phyloP scores from a whole-genome alignment of 2,888 invertebrate species.

The Campoletis raptor region DNA sequence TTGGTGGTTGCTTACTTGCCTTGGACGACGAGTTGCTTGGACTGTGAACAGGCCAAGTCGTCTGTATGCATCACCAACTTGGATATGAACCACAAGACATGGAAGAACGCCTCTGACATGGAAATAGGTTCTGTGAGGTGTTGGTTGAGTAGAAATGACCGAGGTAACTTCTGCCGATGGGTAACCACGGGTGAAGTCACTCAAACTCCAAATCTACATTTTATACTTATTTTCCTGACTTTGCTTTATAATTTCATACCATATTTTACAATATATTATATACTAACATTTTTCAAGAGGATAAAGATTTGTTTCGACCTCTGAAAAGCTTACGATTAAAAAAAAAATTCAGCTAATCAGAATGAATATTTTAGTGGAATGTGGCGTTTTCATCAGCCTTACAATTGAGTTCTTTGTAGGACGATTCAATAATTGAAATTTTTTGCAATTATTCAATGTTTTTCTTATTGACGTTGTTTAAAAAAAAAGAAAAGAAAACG shows the following conservation, averaged over 20 bases:
- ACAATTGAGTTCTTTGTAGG: neutral
- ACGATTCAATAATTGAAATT: neutral
- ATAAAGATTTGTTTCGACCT: too few species aligned
- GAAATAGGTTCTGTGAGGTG: slow-evolving; percentile 7
- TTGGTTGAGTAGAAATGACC: slow-evolving; percentile 4
- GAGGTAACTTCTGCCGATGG: neutral
- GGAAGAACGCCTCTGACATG: slow-evolving; percentile 50
- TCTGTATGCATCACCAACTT: slow-evolving; percentile 9
- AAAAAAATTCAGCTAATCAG: neutral
- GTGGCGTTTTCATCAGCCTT: neutral
- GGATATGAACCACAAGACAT: slow-evolving; percentile 30
- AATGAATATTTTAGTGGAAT: too few species aligned
- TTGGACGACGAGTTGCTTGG: slow-evolving; percentile 44
- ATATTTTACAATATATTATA: neutral
- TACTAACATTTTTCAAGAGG: too few species aligned
- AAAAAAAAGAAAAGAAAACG: neutral
- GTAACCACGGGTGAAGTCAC: neutral
- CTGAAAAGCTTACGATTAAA: neutral
- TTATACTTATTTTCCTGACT: neutral
- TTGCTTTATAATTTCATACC: neutral
- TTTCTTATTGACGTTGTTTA: too few species aligned
- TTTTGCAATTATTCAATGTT: neutral
- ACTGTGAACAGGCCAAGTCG: slow-evolving; percentile 35
- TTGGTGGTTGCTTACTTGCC: slow-evolving; percentile 60
- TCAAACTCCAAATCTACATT: neutral